phyloP scores from a whole-genome alignment of 2,113 vertebrate genomes.

The Pipa parva region DNA sequence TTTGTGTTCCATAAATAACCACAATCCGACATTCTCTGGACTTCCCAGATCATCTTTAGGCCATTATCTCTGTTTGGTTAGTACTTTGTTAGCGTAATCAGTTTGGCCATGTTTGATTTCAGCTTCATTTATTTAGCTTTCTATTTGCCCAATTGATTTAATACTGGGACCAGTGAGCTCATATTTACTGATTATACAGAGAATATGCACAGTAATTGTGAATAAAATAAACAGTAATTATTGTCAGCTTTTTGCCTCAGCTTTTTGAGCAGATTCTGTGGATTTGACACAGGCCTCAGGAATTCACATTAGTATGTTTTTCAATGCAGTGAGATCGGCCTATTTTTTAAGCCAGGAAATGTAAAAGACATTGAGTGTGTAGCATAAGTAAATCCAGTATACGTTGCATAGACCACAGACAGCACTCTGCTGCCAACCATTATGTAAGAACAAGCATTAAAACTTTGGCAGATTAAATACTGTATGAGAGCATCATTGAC shows the following conservation, averaged over 20 bases:
- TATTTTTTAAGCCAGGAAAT: too few species aligned
- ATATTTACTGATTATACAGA: slow-evolving; percentile 22
- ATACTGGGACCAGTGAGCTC: slow-evolving; percentile 15
- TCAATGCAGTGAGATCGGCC: too few species aligned
- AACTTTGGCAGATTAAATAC: too few species aligned
- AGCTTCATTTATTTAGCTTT: slow-evolving; percentile 33
- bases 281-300: not conserved
- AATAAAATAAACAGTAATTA: slow-evolving; percentile 28
- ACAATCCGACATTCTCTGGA: not conserved
- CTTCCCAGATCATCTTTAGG: not conserved
- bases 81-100: slow-evolving; percentile 11
- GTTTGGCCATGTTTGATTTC: slow-evolving; percentile 30
- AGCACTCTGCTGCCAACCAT: too few species aligned
- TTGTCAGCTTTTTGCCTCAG: not conserved
- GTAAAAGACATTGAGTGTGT: too few species aligned
- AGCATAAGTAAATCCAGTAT: too few species aligned
- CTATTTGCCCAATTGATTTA: slow-evolving; percentile 28
- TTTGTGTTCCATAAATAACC: too few species aligned
- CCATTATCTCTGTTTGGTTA: slow-evolving; percentile 9
- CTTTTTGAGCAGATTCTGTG: slow-evolving; percentile 6
- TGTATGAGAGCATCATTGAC: too few species aligned
- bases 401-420: too few species aligned
- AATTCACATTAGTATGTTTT: not conserved
- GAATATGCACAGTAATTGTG: slow-evolving; percentile 23
- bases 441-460: too few species aligned